These are phyloP conservation scores for Phaethon lepturus DNA, from an alignment of 2,113 vertebrate genomes.

Conservation along the genomic window DNA sequence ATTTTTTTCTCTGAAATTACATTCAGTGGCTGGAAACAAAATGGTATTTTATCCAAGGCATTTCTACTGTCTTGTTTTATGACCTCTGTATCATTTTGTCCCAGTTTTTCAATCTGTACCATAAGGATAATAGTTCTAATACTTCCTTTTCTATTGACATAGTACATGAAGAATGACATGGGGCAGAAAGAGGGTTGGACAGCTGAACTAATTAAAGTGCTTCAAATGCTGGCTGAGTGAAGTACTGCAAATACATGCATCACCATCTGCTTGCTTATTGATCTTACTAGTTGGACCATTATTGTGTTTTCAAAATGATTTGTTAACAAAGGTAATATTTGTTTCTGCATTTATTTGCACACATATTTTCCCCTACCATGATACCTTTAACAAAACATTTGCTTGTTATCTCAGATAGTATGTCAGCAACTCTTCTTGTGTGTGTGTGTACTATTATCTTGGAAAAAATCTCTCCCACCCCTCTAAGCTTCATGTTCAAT, in stretches of 20 bases:
- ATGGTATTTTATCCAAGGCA: neutral
- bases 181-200: neutral
- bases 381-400: neutral
- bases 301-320: neutral
- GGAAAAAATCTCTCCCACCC: neutral
- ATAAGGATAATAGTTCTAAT: neutral
- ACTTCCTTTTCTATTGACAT: neutral
- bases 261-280: constrained; percentile 2
- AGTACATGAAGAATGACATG: neutral
- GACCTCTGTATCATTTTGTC: neutral
- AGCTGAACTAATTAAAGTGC: constrained; percentile 3
- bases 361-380: neutral
- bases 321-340: neutral
- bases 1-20: neutral
- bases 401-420: neutral
- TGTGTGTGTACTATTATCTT: neutral
- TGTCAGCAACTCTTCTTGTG: neutral
- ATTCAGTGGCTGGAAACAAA: neutral
- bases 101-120: neutral
- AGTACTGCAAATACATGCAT: neutral
- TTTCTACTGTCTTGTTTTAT: neutral
- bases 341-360: neutral
- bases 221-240: neutral
- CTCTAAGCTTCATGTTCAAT: neutral
- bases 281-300: neutral